Evolutionary conservation across 2,797 vertebrate genomes (phyloP).

Genomic region (Fistularia commersonii): DNA sequence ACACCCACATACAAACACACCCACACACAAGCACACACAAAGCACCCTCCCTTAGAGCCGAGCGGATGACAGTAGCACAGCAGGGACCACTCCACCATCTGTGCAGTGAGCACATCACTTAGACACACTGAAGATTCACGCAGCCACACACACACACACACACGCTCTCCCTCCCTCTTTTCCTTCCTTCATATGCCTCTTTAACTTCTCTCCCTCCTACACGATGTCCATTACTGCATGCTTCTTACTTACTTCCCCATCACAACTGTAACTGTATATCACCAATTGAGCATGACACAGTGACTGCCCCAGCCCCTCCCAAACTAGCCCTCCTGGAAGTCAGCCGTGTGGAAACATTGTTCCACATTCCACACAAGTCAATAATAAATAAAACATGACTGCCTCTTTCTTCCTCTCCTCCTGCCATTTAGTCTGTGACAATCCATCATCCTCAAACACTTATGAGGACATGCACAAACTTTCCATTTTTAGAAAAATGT

Average conservation of each 20-base stretch:
- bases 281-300: conserved; percentile 68
- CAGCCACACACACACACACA: conserved; percentile 18
- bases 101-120: conserved; percentile 74
- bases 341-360: conserved; percentile 79
- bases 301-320: conserved; percentile 43
- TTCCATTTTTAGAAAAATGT: background rate
- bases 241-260: conserved; percentile 38
- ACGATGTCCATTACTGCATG: too few relatives aligned
- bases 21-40: conserved; percentile 11
- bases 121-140: conserved; percentile 42
- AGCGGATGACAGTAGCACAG: conserved; percentile 72
- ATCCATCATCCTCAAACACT: conserved; percentile 22
- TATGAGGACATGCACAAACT: conserved; percentile 17
- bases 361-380: conserved; percentile 76
- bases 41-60: conserved; percentile 46
- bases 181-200: conserved; percentile 15
- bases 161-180: conserved; percentile 21
- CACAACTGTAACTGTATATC: conserved; percentile 58
- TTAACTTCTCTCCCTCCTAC: conserved; percentile 26
- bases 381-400: conserved; percentile 78
- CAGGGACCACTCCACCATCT: conserved; percentile 75
- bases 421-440: conserved; percentile 18
- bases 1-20: background rate
- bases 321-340: conserved; percentile 57
- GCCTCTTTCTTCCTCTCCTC: conserved; percentile 38